Evolutionary conservation across 2,113 vertebrate genomes (phyloP).

Genomic region (Calyptomena viridis): DNA sequence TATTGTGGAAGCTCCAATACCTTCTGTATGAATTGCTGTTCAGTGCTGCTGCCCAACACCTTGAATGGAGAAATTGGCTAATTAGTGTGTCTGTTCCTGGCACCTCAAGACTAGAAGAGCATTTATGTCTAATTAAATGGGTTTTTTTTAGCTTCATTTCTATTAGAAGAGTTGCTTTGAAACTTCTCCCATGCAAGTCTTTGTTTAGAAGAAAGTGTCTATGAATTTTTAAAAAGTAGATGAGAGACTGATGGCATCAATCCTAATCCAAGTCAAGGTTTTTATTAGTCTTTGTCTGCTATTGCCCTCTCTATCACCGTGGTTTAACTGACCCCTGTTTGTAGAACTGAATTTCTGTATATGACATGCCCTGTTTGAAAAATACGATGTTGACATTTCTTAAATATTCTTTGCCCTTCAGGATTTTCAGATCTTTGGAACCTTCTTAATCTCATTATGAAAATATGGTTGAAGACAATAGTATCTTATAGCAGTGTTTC

Average conservation of each 20-base stretch:
- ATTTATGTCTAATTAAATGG: neutral
- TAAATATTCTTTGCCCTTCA: neutral
- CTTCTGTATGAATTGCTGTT: neutral
- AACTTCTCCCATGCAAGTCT: neutral
- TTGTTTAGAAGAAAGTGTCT: neutral
- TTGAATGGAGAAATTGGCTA: neutral
- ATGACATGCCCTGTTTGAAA: neutral
- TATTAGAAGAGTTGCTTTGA: neutral
- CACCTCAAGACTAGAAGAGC: neutral
- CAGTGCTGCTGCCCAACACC: neutral
- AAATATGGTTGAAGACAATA: neutral
- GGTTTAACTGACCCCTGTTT: neutral
- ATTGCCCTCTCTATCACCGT: neutral
- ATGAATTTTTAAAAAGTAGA: neutral
- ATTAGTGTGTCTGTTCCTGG: neutral
- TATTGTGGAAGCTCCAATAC: neutral
- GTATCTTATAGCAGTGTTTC: neutral
- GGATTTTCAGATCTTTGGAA: neutral
- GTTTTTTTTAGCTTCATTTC: neutral
- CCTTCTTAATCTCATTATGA: neutral
- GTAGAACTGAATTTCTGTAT: neutral
- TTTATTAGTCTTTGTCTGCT: neutral
- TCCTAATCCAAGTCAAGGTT: neutral
- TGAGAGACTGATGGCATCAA: neutral
- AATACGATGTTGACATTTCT: rapidly evolving